Percentiles rank a stretch among this genome's conserved stretches.
These are phyloP conservation scores for Lepilemur ruficaudatus DNA, from an alignment of 2,797 vertebrate species.

Conservation along the genomic window DNA sequence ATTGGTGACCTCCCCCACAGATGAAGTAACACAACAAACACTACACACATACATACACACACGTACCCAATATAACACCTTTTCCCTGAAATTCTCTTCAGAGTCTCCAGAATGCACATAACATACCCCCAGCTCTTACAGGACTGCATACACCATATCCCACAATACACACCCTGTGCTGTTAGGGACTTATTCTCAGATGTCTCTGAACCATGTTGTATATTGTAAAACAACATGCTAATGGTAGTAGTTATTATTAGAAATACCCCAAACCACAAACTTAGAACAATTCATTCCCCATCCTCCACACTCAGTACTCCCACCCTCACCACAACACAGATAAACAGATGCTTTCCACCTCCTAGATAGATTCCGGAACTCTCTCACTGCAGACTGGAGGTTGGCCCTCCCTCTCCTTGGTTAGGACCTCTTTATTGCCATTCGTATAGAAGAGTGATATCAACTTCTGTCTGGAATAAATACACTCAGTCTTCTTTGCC, in stretches of 20 bases:
- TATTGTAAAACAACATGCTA: neutral
- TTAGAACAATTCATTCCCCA: slow-evolving; percentile 36
- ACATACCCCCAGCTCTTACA: neutral
- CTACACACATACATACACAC: neutral
- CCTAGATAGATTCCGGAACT: slow-evolving; percentile 12
- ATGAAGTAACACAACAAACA: neutral
- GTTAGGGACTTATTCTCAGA: neutral
- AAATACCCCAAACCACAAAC: slow-evolving; percentile 61
- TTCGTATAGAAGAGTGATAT: neutral
- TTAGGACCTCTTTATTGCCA: neutral
- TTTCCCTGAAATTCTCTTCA: neutral
- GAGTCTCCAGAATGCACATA: neutral
- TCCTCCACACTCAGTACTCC: neutral
- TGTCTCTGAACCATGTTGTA: neutral
- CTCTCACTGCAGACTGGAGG: neutral
- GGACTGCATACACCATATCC: neutral
- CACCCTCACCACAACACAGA: slow-evolving; percentile 28
- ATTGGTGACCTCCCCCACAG: neutral
- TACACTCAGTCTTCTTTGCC: neutral
- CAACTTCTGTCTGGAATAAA: neutral
- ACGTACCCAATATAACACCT: neutral
- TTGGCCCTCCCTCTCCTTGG: neutral
- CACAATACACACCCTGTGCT: neutral
- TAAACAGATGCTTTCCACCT: slow-evolving; percentile 32
- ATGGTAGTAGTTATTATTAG: slow-evolving; percentile 57